Base-by-base conservation (phyloP, 2,797 vertebrate genomes). In the Darevskia nairensis region DNA sequence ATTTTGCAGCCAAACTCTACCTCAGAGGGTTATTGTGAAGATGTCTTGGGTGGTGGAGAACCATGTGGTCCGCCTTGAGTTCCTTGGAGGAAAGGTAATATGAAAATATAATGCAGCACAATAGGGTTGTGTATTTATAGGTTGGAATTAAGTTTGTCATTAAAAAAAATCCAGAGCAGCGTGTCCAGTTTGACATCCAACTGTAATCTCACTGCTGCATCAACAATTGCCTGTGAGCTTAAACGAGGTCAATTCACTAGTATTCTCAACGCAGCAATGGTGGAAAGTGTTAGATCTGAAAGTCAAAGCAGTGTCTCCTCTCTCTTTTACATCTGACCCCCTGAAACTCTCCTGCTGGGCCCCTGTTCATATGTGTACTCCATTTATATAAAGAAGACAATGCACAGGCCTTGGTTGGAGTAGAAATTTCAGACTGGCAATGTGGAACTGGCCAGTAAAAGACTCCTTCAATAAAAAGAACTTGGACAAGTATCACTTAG, bases 381-480 rank as follows among this genome's bases (percentile, higher is more conserved):
- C 35, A 6, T 46, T 4, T 27, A n/a, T 17, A 44, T 64, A 41
- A 55, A 39, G 61, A 23, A 74, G 78, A 44, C 10, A 81, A 74
- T 59, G 71, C 2, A 7, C 13, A 74, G 32, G 61, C 5, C 6
- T 61, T 72, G 10, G 10, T 3, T 41, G 27, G 27, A 4, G 4
- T 55, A 32, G 21, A 74, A 13, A 66, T 75, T 82, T 87, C 75
- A 79, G 50, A 50, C 23, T 32, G 68, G 23, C n/a, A 50, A 15
- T 32, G 4, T 39, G 9, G 72, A 9, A 61, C 25, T 85, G 3
- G 75, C 4, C 77, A 78, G 50, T 1, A 32, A 59, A 32, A 29
- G 50, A 55, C 50, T 88, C 27, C 41, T 88, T 29, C 32, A 32
- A 82, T 46, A 83, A 93, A 61, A 13, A 69, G 35, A 84, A 87